phyloP scores from a whole-genome alignment of 2,113 vertebrate genomes.

The Sebastes schlegelii region DNA sequence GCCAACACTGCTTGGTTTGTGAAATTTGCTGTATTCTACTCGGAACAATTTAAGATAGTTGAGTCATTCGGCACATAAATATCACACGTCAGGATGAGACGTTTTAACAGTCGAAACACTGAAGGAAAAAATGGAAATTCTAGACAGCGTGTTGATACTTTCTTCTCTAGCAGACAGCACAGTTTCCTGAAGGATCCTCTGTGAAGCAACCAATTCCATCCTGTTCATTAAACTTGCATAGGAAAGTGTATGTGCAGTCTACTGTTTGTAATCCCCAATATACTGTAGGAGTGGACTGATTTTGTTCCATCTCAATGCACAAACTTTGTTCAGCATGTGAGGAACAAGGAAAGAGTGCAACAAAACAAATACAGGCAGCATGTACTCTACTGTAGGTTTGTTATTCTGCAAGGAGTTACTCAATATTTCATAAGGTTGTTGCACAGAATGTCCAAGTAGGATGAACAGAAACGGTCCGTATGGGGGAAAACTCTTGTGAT shows the following conservation, averaged over 20 bases:
- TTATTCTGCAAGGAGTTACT: conserved; percentile 38
- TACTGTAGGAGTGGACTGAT: background rate
- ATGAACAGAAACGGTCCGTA: conserved; percentile 1
- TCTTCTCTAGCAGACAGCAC: background rate
- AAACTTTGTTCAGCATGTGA: conserved; percentile 10
- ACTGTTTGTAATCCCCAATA: background rate
- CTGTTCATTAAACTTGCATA: background rate
- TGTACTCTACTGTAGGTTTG: conserved; percentile 19
- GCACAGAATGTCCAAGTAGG: conserved; percentile 27
- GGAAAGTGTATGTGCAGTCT: background rate
- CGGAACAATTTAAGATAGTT: background rate
- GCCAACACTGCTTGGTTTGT: background rate
- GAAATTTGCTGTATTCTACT: background rate
- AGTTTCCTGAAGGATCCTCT: background rate
- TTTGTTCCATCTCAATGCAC: conserved; percentile 14
- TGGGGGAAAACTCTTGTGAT: background rate
- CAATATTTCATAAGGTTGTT: conserved; percentile 60
- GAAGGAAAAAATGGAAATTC: background rate
- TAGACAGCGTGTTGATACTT: background rate
- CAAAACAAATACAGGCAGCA: conserved; percentile 28
- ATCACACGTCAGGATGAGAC: background rate
- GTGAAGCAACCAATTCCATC: background rate
- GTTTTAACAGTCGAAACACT: background rate
- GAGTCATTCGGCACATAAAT: background rate
- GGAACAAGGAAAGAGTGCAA: conserved; percentile 14